These are phyloP conservation scores for Mycteria americana DNA, from an alignment of 2,797 vertebrate genomes.

Conservation along the genomic window DNA sequence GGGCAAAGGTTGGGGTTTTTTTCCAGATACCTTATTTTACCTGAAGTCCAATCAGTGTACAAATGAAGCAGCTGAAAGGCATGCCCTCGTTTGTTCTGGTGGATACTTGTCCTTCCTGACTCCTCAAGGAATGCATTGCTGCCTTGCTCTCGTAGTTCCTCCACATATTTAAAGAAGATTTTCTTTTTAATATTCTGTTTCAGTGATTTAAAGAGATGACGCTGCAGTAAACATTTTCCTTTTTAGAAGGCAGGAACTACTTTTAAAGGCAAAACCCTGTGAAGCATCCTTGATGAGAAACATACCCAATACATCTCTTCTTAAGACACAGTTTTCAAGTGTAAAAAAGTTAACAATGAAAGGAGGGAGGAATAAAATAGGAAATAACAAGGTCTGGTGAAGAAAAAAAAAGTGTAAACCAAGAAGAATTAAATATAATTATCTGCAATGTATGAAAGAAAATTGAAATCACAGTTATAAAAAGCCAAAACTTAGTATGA, in stretches of 20 bases:
- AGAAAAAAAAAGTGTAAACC: neutral
- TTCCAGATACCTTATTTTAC: neutral
- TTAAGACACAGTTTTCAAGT: neutral
- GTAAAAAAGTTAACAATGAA: neutral
- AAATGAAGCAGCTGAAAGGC: neutral
- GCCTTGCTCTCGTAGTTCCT: neutral
- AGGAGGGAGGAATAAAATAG: neutral
- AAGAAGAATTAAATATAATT: neutral
- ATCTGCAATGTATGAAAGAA: neutral
- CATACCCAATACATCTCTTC: neutral
- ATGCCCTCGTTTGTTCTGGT: neutral
- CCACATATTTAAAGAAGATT: neutral
- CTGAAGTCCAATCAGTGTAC: neutral
- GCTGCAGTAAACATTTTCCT: neutral
- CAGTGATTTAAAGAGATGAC: neutral
- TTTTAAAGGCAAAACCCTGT: neutral
- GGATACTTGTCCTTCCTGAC: neutral
- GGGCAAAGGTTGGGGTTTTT: neutral
- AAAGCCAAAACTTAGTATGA: neutral
- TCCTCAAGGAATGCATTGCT: neutral
- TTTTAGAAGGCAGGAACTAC: neutral
- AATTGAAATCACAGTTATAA: neutral
- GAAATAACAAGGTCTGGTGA: neutral
- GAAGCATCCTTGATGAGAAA: neutral
- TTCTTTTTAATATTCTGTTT: neutral